phyloP scores from a whole-genome alignment of 2,797 vertebrate genomes.

The Myripristis murdjan region DNA sequence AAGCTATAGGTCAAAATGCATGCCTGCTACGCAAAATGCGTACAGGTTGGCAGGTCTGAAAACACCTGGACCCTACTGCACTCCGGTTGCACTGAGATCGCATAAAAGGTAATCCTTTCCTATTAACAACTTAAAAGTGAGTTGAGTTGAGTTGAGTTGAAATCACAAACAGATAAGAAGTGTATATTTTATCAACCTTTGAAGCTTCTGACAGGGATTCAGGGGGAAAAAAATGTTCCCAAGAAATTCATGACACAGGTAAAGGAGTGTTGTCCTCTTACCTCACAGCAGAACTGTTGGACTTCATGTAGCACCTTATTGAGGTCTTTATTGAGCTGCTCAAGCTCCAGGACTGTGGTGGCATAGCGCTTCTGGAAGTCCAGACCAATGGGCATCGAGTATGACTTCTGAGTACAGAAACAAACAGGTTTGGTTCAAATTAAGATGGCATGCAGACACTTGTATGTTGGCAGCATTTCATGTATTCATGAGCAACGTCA shows the following conservation, averaged over 20 bases:
- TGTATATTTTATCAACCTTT: background rate
- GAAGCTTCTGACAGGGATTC: background rate
- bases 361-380: constrained; percentile 98
- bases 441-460: background rate
- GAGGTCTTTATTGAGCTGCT: constrained; percentile 98
- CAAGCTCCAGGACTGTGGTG: constrained; percentile 95
- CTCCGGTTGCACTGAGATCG: too few relatives aligned
- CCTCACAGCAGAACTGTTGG: constrained; percentile 97
- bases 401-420: constrained; percentile 91
- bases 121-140: too few relatives aligned
- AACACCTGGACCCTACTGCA: too few relatives aligned
- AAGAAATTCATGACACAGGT: too few relatives aligned
- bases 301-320: constrained; percentile 98
- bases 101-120: too few relatives aligned
- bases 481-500: background rate
- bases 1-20: too few relatives aligned
- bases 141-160: too few relatives aligned
- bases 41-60: too few relatives aligned
- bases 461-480: background rate
- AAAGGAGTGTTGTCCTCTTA: constrained; percentile 70
- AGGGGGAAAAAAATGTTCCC: background rate
- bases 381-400: constrained; percentile 92
- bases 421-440: constrained; percentile 6
- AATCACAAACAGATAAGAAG: background rate
- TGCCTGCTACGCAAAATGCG: too few relatives aligned